Percentiles rank a stretch among this genome's conserved stretches.
Evolutionary conservation across 1,140 invertebrate genomes (phyloP).

Genomic region (Oppia nitens): DNA sequence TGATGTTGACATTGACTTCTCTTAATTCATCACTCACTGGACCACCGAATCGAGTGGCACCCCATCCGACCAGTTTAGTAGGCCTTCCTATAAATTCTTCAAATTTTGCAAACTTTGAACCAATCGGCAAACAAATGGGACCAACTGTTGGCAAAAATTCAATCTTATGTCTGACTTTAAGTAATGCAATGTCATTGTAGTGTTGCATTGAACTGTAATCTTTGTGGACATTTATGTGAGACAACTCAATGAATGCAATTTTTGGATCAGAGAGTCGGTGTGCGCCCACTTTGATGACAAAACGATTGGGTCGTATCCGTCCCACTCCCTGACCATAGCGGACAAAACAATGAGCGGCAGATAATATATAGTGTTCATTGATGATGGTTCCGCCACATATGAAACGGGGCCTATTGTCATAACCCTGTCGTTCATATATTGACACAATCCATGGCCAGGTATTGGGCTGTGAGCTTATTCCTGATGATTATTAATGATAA

Average conservation of each 20-base stretch:
- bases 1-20: slow-evolving; percentile 1
- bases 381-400: slow-evolving; percentile 72
- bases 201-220: not conserved
- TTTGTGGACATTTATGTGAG: not conserved
- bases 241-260: not conserved
- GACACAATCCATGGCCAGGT: slow-evolving; percentile 11
- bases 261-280: slow-evolving; percentile 30
- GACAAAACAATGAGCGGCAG: slow-evolving; percentile 38
- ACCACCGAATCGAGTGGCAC: not conserved
- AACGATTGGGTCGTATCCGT: not conserved
- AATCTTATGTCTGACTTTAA: not conserved
- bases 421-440: slow-evolving; percentile 26
- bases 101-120: not conserved
- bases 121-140: slow-evolving; percentile 6
- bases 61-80: not conserved
- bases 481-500: not conserved
- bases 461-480: not conserved
- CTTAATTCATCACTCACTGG: not conserved
- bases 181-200: slow-evolving; percentile 15
- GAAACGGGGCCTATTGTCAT: not conserved
- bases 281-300: not conserved
- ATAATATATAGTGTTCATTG: slow-evolving; percentile 68
- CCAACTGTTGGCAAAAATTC: not conserved
- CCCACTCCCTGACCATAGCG: not conserved
- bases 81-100: not conserved